Conservation (phyloP, 2,113 vertebrate species). For the Boleophthalmus pectinirostris region DNA sequence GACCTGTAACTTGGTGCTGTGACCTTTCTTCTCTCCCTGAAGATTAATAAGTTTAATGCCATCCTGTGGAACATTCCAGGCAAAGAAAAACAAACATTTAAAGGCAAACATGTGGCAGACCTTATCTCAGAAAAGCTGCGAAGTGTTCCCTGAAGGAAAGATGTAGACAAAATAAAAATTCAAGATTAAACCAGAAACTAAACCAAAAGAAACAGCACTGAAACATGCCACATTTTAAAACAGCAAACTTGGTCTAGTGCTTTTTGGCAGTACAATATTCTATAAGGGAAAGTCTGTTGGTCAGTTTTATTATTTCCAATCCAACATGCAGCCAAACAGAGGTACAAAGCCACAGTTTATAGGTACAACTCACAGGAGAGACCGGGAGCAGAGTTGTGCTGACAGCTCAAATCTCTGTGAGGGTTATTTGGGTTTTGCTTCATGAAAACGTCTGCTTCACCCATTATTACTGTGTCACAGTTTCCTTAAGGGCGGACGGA, state of each 20-base stretch:
- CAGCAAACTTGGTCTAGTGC: not conserved
- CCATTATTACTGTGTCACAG: constrained; percentile 24
- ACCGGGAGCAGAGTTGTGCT: constrained; percentile 11
- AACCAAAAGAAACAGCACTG: not conserved
- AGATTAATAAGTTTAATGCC: too few species aligned
- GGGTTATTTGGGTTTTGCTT: constrained; percentile 24
- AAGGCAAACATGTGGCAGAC: too few species aligned
- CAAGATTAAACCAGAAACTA: too few species aligned
- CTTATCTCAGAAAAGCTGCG: too few species aligned
- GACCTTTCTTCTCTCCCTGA: too few species aligned
- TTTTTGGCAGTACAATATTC: not conserved
- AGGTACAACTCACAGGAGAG: not conserved
- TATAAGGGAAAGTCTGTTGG: too few species aligned
- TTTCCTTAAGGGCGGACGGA: constrained; percentile 10
- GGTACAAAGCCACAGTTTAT: constrained; percentile 10
- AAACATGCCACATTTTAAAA: not conserved
- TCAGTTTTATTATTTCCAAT: too few species aligned
- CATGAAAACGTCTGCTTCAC: constrained; percentile 21
- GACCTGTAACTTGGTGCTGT: too few species aligned
- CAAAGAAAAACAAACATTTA: constrained; percentile 15
- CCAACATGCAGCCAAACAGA: not conserved
- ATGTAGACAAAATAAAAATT: too few species aligned
- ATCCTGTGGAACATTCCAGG: too few species aligned
- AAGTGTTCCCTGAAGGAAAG: too few species aligned
- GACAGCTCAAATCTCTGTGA: constrained; percentile 17